These are phyloP conservation scores for Toxotes chatareus DNA, from an alignment of 2,113 vertebrate genomes.

Conservation along the genomic window DNA sequence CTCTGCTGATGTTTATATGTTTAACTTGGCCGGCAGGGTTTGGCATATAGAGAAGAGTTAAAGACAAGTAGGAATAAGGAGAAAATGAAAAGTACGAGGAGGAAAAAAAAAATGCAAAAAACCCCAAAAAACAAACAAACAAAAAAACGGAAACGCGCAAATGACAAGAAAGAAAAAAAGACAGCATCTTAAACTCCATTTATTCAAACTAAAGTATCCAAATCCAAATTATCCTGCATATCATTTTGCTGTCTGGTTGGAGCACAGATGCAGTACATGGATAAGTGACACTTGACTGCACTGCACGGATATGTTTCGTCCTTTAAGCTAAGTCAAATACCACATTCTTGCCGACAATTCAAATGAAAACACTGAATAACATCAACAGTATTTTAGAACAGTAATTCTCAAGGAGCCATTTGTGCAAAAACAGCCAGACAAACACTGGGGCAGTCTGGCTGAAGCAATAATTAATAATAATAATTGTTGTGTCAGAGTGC, in stretches of 20 bases:
- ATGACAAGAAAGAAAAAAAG: not conserved
- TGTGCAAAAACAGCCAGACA: too few species aligned
- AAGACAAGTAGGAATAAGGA: not conserved
- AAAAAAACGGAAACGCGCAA: not conserved
- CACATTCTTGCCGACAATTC: too few species aligned
- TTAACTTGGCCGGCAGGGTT: slow-evolving; percentile 8
- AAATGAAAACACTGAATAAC: too few species aligned
- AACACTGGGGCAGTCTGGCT: too few species aligned
- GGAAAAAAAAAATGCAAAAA: not conserved
- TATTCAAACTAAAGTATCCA: not conserved
- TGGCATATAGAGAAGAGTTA: not conserved
- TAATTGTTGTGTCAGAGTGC: too few species aligned
- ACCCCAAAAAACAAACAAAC: not conserved
- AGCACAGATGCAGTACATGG: not conserved
- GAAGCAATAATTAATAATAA: too few species aligned
- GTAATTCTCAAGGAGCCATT: too few species aligned
- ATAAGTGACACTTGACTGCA: too few species aligned
- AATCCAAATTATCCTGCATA: not conserved
- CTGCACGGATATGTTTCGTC: too few species aligned
- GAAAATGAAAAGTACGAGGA: not conserved
- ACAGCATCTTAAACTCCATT: not conserved
- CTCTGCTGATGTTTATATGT: slow-evolving; percentile 49
- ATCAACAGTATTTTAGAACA: too few species aligned
- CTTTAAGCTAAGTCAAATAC: too few species aligned
- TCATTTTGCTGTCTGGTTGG: not conserved